These are phyloP conservation scores for Mycetomoellerius zeteki DNA, from an alignment of 1,140 invertebrate genomes.

Conservation along the genomic window DNA sequence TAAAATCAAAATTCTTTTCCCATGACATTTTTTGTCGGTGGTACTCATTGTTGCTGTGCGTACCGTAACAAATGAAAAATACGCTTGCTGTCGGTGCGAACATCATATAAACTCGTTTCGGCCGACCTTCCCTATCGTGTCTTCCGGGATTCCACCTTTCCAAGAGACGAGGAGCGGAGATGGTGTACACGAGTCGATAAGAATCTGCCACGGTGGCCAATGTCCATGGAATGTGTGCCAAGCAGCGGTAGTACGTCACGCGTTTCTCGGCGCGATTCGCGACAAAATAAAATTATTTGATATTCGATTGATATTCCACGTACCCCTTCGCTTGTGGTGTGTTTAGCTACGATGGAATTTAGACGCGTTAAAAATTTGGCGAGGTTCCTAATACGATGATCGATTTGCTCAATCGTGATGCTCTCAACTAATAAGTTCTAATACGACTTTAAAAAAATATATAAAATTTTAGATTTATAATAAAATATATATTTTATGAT, in stretches of 20 bases:
- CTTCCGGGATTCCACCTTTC: conserved; percentile 74
- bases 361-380: conserved; percentile 19
- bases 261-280: conserved; percentile 60
- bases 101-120: conserved; percentile 73
- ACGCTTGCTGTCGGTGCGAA: conserved; percentile 33
- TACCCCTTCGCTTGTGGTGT: conserved; percentile 21
- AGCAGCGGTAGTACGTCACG: conserved; percentile 57
- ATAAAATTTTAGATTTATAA: no score
- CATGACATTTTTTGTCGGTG: not conserved
- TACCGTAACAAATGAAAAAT: conserved; percentile 37
- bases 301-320: conserved; percentile 66
- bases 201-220: conserved; percentile 68
- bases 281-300: conserved; percentile 70
- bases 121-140: conserved; percentile 70
- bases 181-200: conserved; percentile 63
- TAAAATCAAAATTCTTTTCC: not conserved
- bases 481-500: not conserved
- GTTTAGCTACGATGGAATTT: conserved; percentile 44
- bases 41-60: not conserved
- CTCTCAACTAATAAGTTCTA: not conserved
- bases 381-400: not conserved
- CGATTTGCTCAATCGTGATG: not conserved
- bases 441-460: not conserved
- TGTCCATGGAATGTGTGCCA: conserved; percentile 72
- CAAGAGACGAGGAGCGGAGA: conserved; percentile 53